A percentile compares a stretch with the other conserved stretches of the same genome.
phyloP scores from a whole-genome alignment of 1,140 invertebrate species.

The Harlomillsia oculata region DNA sequence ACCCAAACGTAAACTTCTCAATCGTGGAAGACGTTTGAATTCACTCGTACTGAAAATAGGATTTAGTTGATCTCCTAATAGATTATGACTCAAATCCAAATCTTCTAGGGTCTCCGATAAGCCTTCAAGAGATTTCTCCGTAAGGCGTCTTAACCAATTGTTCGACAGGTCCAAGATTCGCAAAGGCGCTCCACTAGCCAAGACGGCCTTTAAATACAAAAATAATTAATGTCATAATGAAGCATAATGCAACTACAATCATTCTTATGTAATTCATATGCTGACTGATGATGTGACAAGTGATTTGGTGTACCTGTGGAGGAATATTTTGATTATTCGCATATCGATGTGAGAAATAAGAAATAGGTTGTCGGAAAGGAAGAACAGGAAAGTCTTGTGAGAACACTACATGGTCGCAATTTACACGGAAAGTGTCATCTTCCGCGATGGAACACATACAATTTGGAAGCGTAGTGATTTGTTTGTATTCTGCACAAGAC shows the following conservation, averaged over 20 bases:
- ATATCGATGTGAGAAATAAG: conserved; percentile 61
- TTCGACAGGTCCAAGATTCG: conserved; percentile 67
- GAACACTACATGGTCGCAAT: conserved; percentile 76
- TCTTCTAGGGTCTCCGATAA: conserved; percentile 57
- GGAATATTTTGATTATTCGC: conserved; percentile 69
- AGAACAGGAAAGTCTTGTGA: conserved; percentile 59
- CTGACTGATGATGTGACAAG: too few relatives aligned
- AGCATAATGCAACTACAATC: conserved; percentile 2
- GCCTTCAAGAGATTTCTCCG: conserved; percentile 61
- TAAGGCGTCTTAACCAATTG: conserved; percentile 67
- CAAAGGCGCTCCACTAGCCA: conserved; percentile 53
- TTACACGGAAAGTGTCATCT: conserved; percentile 22
- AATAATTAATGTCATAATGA: background rate
- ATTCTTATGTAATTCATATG: background rate
- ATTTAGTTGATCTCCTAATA: conserved; percentile 76
- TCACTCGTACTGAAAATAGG: conserved; percentile 78
- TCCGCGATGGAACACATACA: conserved; percentile 27
- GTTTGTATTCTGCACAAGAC: conserved; percentile 27
- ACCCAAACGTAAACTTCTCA: conserved; percentile 65
- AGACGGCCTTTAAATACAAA: conserved; percentile 45
- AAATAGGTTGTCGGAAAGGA: conserved; percentile 62
- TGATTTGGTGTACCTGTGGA: conserved; percentile 47
- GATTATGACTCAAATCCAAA: conserved; percentile 63
- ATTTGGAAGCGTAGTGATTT: conserved; percentile 16
- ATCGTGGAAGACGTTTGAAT: conserved; percentile 59